These are phyloP conservation scores for Stichopus chloronotus DNA, from an alignment of 35 echinoderm and acorn worm species.

Conservation along the genomic window DNA sequence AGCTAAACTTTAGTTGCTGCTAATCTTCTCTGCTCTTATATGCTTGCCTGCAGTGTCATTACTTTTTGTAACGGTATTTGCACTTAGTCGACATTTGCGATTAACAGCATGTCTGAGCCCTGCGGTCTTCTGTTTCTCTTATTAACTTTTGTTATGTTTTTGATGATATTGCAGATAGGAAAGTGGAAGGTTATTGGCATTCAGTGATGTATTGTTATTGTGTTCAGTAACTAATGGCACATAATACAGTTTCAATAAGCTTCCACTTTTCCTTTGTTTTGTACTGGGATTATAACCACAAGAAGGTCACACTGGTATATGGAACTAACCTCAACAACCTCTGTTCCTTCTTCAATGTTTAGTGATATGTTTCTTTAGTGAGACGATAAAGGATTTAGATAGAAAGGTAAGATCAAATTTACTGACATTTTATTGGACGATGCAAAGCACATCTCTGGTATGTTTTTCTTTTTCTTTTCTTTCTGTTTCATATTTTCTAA, in stretches of 20 bases:
- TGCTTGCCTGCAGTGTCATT: not conserved
- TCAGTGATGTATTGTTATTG: not conserved
- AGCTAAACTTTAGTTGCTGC: no score
- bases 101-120: not conserved
- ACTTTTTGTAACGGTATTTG: not conserved
- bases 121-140: not conserved
- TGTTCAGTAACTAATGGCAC: not conserved
- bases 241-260: not conserved
- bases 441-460: no score
- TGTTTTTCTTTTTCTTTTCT: no score
- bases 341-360: conserved; percentile 27
- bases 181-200: not conserved
- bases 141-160: not conserved
- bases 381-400: conserved; percentile 34
- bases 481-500: no score
- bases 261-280: not conserved
- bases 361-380: conserved; percentile 53
- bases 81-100: not conserved
- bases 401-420: conserved; percentile 16
- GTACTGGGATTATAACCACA: not conserved
- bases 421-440: no score
- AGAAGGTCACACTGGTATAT: not conserved
- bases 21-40: not conserved
- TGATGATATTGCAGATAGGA: not conserved
- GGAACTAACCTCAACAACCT: not conserved